Evolutionary conservation across 2,113 vertebrate genomes (phyloP).

Genomic region (Silurus asotus): DNA sequence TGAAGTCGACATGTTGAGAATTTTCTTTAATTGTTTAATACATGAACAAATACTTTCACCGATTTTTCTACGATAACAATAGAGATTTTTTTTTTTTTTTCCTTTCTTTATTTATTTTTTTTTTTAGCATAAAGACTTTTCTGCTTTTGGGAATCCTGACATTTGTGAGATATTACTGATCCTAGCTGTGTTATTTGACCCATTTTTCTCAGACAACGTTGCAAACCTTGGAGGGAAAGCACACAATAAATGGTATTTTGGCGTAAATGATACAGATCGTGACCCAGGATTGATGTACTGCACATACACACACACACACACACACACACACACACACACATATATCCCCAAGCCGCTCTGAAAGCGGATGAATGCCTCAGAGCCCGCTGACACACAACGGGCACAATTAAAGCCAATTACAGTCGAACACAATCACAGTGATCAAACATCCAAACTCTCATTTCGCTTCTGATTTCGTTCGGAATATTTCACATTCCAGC

Average conservation of each 20-base stretch:
- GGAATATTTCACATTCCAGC: conserved; percentile 38
- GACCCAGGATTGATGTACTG: neutral
- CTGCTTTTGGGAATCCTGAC: neutral
- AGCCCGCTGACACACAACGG: conserved; percentile 26
- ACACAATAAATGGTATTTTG: conserved; percentile 1
- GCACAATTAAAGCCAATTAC: conserved; percentile 46
- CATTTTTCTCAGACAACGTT: neutral
- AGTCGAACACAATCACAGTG: conserved; percentile 51
- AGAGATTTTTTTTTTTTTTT: too few relatives aligned
- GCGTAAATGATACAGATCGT: neutral
- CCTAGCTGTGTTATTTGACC: neutral
- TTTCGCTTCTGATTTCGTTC: conserved; percentile 47
- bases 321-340: neutral
- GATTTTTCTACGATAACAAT: too few relatives aligned
- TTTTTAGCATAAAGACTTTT: neutral
- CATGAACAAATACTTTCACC: too few relatives aligned
- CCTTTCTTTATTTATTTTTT: too few relatives aligned
- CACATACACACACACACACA: neutral
- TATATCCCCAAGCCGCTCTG: neutral
- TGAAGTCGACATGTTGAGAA: neutral
- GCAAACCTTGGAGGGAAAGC: neutral
- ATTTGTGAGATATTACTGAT: neutral
- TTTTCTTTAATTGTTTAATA: neutral
- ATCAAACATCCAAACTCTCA: conserved; percentile 42
- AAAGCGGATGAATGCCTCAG: conserved; percentile 20